Conservation (phyloP, 2,888 invertebrate species). For the Psylliodes chrysocephalus region DNA sequence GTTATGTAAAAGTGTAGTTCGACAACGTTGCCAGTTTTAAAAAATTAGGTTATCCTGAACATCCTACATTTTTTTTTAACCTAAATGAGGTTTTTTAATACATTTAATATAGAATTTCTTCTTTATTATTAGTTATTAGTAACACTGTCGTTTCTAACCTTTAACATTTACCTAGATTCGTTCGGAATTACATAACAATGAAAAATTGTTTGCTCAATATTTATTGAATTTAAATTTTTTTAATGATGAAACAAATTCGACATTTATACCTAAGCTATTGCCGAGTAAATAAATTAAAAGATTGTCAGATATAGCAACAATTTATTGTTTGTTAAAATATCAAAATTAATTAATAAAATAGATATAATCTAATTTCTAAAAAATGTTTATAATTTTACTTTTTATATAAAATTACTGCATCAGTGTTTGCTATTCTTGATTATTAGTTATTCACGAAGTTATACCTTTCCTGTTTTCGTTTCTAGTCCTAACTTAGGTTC, state of each 20-base stretch:
- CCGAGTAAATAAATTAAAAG: slow-evolving; percentile 1
- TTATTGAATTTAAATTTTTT: slow-evolving; percentile 20
- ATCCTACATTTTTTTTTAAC: too few relatives aligned
- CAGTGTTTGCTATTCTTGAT: too few relatives aligned
- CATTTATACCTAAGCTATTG: slow-evolving; percentile 13
- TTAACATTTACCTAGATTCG: slow-evolving; percentile 13
- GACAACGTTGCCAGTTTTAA: not conserved
- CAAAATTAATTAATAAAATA: not conserved
- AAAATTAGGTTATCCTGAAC: too few relatives aligned
- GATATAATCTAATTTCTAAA: too few relatives aligned
- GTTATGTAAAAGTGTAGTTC: slow-evolving; percentile 1
- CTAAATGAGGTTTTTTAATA: too few relatives aligned
- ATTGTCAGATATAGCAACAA: slow-evolving; percentile 1
- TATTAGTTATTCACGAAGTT: too few relatives aligned
- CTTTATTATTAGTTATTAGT: not conserved
- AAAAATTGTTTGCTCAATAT: slow-evolving; percentile 8
- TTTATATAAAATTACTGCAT: too few relatives aligned
- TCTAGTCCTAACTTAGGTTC: too few relatives aligned
- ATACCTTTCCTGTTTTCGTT: too few relatives aligned
- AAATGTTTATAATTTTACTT: too few relatives aligned
- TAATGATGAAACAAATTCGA: slow-evolving; percentile 25
- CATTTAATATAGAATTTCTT: not conserved
- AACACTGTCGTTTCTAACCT: slow-evolving; percentile 5
- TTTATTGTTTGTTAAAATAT: slow-evolving; percentile 8
- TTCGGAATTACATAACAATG: slow-evolving; percentile 17